These are phyloP conservation scores for Microctenopoma lineatum DNA, from an alignment of 2,797 vertebrate genomes.

Conservation along the genomic window DNA sequence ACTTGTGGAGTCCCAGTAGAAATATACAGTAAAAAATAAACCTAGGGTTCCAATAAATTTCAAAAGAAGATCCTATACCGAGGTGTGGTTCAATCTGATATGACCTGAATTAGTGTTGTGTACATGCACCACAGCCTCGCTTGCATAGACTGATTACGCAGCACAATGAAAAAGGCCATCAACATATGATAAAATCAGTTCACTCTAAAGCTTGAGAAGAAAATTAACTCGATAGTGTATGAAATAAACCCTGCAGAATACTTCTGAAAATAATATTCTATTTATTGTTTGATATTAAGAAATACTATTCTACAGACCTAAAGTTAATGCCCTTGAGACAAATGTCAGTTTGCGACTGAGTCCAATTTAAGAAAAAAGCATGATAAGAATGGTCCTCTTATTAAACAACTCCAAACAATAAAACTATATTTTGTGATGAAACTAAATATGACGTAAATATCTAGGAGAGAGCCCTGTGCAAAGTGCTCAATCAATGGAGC, in stretches of 20 bases:
- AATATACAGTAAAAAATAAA: conserved; percentile 13
- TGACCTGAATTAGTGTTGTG: conserved; percentile 29
- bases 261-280: conserved; percentile 25
- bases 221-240: conserved; percentile 12
- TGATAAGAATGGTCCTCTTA: conserved; percentile 37
- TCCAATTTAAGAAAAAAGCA: conserved; percentile 19
- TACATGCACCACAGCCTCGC: conserved; percentile 50
- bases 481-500: conserved; percentile 29
- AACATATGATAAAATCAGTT: conserved; percentile 30
- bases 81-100: conserved; percentile 32
- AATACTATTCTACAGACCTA: conserved; percentile 7
- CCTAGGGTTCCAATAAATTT: neutral
- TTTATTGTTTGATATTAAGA: conserved; percentile 33
- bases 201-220: conserved; percentile 40
- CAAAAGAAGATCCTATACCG: neutral
- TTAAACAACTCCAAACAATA: no score
- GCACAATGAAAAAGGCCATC: conserved; percentile 40
- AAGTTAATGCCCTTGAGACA: conserved; percentile 36
- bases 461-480: conserved; percentile 49
- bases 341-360: conserved; percentile 49
- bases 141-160: conserved; percentile 72
- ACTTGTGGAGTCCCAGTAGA: conserved; percentile 14
- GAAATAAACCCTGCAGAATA: conserved; percentile 18
- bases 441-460: conserved; percentile 41
- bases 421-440: conserved; percentile 17